Percentiles rank a stretch among this genome's conserved stretches.
These are phyloP conservation scores for Macquaria australasica DNA, from an alignment of 2,113 vertebrate genomes.

Conservation along the genomic window DNA sequence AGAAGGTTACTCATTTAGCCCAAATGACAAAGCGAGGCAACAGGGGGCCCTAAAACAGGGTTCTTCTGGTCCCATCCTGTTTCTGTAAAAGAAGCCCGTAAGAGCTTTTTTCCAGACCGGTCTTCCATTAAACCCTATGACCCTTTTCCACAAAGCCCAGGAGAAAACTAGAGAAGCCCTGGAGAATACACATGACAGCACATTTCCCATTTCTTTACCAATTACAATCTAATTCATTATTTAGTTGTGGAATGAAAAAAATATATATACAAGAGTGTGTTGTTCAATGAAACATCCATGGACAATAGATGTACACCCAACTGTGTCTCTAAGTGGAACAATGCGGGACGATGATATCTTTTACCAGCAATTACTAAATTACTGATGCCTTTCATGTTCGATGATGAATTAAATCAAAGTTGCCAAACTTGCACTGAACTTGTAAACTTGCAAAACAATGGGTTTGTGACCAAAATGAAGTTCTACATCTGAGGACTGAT, in stretches of 20 bases:
- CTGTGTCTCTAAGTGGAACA: background rate
- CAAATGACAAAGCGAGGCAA: conserved; percentile 54
- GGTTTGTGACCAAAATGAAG: background rate
- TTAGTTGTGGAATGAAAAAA: background rate
- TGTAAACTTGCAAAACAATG: background rate
- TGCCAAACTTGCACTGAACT: background rate
- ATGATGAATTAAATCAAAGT: background rate
- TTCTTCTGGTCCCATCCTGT: conserved; percentile 58
- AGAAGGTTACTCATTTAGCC: conserved; percentile 76
- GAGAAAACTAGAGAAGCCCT: conserved; percentile 29
- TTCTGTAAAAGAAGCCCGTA: conserved; percentile 16
- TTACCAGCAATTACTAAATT: background rate
- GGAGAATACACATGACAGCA: conserved; percentile 17
- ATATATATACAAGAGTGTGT: no score
- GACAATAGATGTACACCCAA: background rate
- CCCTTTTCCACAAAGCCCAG: conserved; percentile 38
- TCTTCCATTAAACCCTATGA: conserved; percentile 30
- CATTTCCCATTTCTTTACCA: background rate
- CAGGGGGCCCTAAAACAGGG: background rate
- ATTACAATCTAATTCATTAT: background rate
- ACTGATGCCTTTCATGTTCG: background rate
- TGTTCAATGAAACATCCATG: background rate
- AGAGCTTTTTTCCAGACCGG: conserved; percentile 50
- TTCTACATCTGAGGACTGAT: background rate
- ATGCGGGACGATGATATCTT: background rate